Base-by-base conservation (phyloP, 1,140 invertebrate genomes). In the Drosophila takahashii region DNA sequence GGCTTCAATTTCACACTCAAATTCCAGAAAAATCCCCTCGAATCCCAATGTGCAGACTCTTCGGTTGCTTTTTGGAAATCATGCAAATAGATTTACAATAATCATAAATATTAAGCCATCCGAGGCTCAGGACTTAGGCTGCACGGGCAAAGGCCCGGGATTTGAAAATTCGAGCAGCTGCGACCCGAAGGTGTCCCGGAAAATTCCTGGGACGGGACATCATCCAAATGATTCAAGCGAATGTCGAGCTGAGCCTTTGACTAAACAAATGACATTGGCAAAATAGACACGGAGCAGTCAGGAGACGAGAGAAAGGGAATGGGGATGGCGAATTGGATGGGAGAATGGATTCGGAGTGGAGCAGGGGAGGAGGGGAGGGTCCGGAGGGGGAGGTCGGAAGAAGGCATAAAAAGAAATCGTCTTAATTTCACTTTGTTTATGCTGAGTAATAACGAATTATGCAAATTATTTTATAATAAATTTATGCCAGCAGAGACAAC, bases 401-500 rank as follows among this genome's bases (percentile, higher is more conserved):
- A 59, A 65, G 60, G 61, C 74, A 67, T 76, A 70, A 85, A 85
- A 84, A 84, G 81, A 85, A 84, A 86, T 85, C 83, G 84, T 87
- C 83, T 84, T 87, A 90, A 89, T 89, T 89, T 89, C 85, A 90
- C 84, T 89, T 90, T 89, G 80, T 89, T 89, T 89, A 90, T 89
- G 85, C 84, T 89, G 84, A 89, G 85, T 84, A 89, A 89, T 90
- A 89, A 89, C 84, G 84, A 89, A 89, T 89, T 89, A 89, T 89
- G 84, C 85, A 89, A 89, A 89, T 89, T 84, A 89, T 89, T 87
- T 89, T 89, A 89, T 89, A 89, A 89, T 89, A 89, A 89, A 89
- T 89, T 89, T 90, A 89, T 89, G 85, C 85, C 79, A 60, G 79
- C 64, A 70, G 64, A 69, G 47, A 39, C 48, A 73, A 60, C 58